Evolutionary conservation across 1,140 invertebrate genomes (phyloP).

Genomic region (Zaprionus tsacasi): DNA sequence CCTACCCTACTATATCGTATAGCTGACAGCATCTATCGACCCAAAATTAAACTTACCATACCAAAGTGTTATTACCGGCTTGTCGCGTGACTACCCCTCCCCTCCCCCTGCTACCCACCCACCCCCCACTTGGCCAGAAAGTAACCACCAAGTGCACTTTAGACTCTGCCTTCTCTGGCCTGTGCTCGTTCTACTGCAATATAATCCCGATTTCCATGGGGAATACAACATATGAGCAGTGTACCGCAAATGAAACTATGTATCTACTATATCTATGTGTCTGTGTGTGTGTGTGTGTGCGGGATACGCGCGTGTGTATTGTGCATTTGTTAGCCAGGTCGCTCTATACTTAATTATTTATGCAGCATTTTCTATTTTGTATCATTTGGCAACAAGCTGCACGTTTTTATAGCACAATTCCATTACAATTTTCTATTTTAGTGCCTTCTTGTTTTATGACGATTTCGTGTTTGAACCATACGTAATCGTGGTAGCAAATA

Average conservation of each 20-base stretch:
- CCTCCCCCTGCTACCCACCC: not conserved
- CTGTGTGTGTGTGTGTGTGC: not conserved
- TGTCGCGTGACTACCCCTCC: not conserved
- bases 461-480: constrained; percentile 78
- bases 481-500: constrained; percentile 75
- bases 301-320: not conserved
- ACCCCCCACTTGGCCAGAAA: constrained; percentile 30
- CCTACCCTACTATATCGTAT: no score
- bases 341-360: constrained; percentile 72
- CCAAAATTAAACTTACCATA: not conserved
- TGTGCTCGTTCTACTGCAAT: constrained; percentile 48
- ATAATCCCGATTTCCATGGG: constrained; percentile 83
- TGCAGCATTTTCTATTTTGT: constrained; percentile 59
- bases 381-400: constrained; percentile 58
- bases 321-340: constrained; percentile 23
- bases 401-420: constrained; percentile 60
- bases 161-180: not conserved
- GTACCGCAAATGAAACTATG: constrained; percentile 2
- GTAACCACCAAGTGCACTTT: constrained; percentile 50
- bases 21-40: no score
- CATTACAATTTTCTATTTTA: constrained; percentile 24
- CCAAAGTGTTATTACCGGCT: not conserved
- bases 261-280: not conserved
- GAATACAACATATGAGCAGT: constrained; percentile 71
- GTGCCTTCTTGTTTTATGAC: constrained; percentile 69